Conservation (phyloP, 1,140 invertebrate genomes). For the Drosophila trapezifrons region DNA sequence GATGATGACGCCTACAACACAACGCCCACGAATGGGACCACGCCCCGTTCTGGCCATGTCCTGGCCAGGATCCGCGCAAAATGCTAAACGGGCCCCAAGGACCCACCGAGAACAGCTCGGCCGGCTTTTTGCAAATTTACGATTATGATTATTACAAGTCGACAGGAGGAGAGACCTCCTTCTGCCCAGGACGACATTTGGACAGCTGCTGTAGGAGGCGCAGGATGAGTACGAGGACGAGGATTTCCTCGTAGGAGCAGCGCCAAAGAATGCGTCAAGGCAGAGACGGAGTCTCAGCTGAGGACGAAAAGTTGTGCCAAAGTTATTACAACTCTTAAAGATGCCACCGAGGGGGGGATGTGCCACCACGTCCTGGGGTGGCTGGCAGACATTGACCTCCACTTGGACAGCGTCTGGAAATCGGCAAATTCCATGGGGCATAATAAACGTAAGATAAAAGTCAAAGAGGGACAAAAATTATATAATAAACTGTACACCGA, state of each 20-base stretch:
- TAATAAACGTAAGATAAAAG: slow-evolving; percentile 83
- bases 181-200: slow-evolving; percentile 64
- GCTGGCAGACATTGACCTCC: slow-evolving; percentile 69
- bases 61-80: slow-evolving; percentile 54
- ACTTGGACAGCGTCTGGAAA: slow-evolving; percentile 64
- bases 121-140: slow-evolving; percentile 83
- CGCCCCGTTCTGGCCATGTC: slow-evolving; percentile 17
- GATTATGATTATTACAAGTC: slow-evolving; percentile 84
- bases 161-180: too few species aligned
- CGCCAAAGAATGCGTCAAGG: slow-evolving; percentile 78
- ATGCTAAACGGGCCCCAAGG: slow-evolving; percentile 80
- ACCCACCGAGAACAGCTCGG: slow-evolving; percentile 45
- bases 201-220: slow-evolving; percentile 57
- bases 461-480: slow-evolving; percentile 83
- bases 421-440: slow-evolving; percentile 79
- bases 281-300: slow-evolving; percentile 33
- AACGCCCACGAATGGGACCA: slow-evolving; percentile 31
- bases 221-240: not conserved
- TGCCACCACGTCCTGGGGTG: slow-evolving; percentile 21
- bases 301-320: slow-evolving; percentile 68
- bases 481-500: slow-evolving; percentile 79
- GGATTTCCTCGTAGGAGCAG: slow-evolving; percentile 26
- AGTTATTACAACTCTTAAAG: slow-evolving; percentile 78
- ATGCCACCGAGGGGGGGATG: slow-evolving; percentile 30
- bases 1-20: slow-evolving; percentile 75